Percentiles rank a stretch among this genome's conserved stretches.
Evolutionary conservation across 2,797 vertebrate genomes (phyloP).

Genomic region (Smutsia temminckii): DNA sequence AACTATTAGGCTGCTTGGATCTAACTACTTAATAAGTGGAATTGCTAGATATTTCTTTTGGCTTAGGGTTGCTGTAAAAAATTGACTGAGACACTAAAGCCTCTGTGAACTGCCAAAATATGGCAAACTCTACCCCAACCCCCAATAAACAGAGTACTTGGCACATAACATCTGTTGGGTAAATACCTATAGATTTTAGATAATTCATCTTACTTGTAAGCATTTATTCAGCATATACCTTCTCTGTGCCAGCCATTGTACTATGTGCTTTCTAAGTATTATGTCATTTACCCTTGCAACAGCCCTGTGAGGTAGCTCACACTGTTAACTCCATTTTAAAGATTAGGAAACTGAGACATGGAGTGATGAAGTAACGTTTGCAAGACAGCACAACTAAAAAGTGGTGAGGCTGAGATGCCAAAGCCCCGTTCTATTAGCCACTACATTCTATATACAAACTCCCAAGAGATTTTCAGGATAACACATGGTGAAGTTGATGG

Average conservation of each 20-base stretch:
- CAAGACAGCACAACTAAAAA: neutral
- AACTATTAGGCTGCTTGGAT: neutral
- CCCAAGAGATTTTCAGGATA: constrained; percentile 13
- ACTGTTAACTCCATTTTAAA: constrained; percentile 21
- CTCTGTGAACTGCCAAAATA: neutral
- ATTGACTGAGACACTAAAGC: neutral
- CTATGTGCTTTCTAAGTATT: neutral
- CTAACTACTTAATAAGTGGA: neutral
- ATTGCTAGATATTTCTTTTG: neutral
- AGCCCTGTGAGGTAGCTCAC: neutral
- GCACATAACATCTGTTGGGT: constrained; percentile 2
- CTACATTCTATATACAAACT: neutral
- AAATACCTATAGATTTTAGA: constrained; percentile 51
- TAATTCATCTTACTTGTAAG: neutral
- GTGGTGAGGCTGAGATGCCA: neutral
- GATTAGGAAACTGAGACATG: neutral
- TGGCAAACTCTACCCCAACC: neutral
- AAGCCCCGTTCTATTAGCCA: neutral
- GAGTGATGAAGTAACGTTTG: neutral
- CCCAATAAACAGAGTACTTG: neutral
- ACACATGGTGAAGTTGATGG: neutral
- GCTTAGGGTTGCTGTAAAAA: neutral
- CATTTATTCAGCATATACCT: constrained; percentile 5
- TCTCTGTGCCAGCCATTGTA: neutral
- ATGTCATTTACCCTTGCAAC: neutral